Base-by-base conservation (phyloP, 1,140 invertebrate genomes). In the Tetragonula clypearis region DNA sequence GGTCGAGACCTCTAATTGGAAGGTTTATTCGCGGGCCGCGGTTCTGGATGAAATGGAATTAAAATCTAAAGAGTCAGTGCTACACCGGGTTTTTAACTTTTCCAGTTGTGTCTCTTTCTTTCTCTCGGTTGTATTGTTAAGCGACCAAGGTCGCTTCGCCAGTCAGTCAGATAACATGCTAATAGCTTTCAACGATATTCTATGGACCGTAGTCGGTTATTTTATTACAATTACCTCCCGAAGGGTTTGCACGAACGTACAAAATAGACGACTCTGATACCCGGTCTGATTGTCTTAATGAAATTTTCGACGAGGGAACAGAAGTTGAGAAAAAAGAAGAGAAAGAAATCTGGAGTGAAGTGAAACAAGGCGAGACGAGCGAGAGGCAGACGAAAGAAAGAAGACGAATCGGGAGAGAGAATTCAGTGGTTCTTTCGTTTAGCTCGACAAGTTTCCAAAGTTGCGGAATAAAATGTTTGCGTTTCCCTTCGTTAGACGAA, bases 11-110 rank as follows among this genome's bases (percentile, higher is more conserved):
- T 77, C 26, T 75, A 75, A 75, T n/a, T 53, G 49, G 65, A 74
- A 60, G 60, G 72, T 66, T 55, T 53, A 23, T 82, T 49, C 62
- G 68, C 23, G 69, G 49, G 17, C 55, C 65, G n/a, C 23, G 69
- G 30, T 30, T 8, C 41, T 23, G 69, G 35, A n/a, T 81, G 26
- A 81, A 81, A 85, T 85, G 60, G 60, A 72, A 81, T 85, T 85
- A 85, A 85, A 85, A 81, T 74, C 60, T 69, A 53, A 23, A 80
- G 58, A 49, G 53, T 21, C 19, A 8, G 19, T 5, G 15, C n/a
- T 35, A 85, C 78, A 65, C 49, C 30, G n/a, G 77, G 41, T 72
- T 84, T 84, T 72, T 72, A 76, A 62, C 49, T 78, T 60, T 84
- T 71, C 41, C 66, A 79, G 26, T 60, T 14, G 49, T 74, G 17